Evolutionary conservation across 2,888 invertebrate species (phyloP).

Genomic region (Dioctria rufipes): DNA sequence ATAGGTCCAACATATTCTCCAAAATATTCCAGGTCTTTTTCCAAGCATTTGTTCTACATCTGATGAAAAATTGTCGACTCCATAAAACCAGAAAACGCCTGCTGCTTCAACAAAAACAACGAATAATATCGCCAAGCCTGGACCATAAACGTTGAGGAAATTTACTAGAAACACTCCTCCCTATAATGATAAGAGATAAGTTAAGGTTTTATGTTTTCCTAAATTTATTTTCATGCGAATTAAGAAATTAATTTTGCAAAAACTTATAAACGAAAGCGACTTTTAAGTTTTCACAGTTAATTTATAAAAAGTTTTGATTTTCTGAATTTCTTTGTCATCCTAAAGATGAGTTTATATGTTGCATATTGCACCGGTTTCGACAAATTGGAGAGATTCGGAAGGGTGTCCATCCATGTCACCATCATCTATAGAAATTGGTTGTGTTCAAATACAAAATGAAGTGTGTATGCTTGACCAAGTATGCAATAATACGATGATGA

Average conservation of each 20-base stretch:
- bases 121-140: conserved; percentile 88
- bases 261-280: no score
- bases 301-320: no score
- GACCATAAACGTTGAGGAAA: conserved; percentile 89
- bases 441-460: no score
- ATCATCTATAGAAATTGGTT: no score
- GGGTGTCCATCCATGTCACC: no score
- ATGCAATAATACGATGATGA: no score
- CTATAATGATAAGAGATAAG: conserved; percentile 70
- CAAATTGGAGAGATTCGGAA: no score
- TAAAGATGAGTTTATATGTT: no score
- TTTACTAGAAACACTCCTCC: conserved; percentile 91
- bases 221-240: background rate
- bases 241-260: background rate
- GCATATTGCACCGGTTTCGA: no score
- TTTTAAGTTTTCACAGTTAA: no score
- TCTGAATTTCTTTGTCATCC: no score
- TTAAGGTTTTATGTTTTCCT: background rate
- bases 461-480: no score
- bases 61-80: conserved; percentile 83
- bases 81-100: conserved; percentile 92
- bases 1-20: conserved; percentile 89
- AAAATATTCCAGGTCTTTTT: conserved; percentile 82
- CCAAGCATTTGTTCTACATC: conserved; percentile 91
- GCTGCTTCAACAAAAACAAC: conserved; percentile 93